A percentile compares a stretch with the other conserved stretches of the same genome.
Evolutionary conservation across 2,113 vertebrate genomes (phyloP).

Genomic region (Thamnophis sirtalis): DNA sequence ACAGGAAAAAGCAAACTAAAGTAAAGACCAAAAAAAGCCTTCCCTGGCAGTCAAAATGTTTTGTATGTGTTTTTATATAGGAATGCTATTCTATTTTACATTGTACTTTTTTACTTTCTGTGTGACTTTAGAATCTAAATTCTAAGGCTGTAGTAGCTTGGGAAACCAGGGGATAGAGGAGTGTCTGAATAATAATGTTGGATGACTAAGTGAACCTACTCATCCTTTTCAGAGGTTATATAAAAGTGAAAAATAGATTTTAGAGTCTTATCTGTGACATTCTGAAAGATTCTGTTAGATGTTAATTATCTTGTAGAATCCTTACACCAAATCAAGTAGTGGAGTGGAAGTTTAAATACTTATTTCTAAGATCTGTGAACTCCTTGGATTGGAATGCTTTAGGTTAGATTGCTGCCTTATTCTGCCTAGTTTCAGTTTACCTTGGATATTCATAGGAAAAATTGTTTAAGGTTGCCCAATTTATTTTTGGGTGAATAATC

Average conservation of each 20-base stretch:
- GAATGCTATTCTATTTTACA: background rate
- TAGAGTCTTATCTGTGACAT: background rate
- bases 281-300: background rate
- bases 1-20: background rate
- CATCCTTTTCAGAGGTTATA: background rate
- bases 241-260: background rate
- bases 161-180: background rate
- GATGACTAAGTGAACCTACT: background rate
- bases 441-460: background rate
- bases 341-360: background rate
- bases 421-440: background rate
- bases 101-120: background rate
- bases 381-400: background rate
- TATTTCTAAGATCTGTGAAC: background rate
- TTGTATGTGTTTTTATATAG: background rate
- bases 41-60: background rate
- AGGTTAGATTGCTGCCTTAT: background rate
- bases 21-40: background rate
- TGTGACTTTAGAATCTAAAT: background rate
- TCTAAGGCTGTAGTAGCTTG: background rate
- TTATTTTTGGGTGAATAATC: background rate
- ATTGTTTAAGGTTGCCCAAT: background rate
- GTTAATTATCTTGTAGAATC: background rate
- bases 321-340: background rate
- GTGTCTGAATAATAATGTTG: background rate